A percentile compares a stretch with the other conserved stretches of the same genome.
phyloP scores from a whole-genome alignment of 2,797 vertebrate genomes.

The Coilia nasus region DNA sequence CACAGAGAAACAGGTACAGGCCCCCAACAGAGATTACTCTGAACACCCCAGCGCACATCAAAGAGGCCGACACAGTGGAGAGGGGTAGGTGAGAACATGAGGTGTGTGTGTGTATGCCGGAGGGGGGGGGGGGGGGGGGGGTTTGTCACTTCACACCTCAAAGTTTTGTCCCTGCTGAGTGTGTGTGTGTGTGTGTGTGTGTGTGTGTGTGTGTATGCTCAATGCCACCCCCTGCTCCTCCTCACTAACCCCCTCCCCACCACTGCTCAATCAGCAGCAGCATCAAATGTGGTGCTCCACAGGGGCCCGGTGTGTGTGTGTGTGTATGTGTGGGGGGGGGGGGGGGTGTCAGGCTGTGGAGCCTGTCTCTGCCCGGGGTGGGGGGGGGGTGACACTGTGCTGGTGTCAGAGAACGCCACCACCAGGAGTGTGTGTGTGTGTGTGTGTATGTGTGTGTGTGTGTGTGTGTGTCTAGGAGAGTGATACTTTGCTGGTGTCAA shows the following conservation, averaged over 20 bases:
- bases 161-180: neutral
- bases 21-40: neutral
- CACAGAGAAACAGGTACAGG: neutral
- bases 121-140: too few species aligned
- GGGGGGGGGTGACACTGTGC: neutral
- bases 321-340: neutral
- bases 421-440: too few species aligned
- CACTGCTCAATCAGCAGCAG: neutral
- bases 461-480: too few species aligned
- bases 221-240: too few species aligned
- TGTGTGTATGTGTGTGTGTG: too few species aligned
- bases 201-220: neutral
- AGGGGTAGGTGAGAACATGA: too few species aligned
- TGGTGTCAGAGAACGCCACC: neutral
- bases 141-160: neutral
- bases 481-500: slow-evolving; percentile 33
- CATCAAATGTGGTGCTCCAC: neutral
- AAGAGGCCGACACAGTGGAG: neutral
- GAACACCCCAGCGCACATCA: neutral
- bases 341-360: neutral
- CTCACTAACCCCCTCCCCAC: too few species aligned
- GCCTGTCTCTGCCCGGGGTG: neutral
- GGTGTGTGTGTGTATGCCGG: too few species aligned
- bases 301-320: neutral
- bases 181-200: neutral